Evolutionary conservation across 64 coral and sea anemone species (phyloP).

Genomic region (Trachythela sp.): DNA sequence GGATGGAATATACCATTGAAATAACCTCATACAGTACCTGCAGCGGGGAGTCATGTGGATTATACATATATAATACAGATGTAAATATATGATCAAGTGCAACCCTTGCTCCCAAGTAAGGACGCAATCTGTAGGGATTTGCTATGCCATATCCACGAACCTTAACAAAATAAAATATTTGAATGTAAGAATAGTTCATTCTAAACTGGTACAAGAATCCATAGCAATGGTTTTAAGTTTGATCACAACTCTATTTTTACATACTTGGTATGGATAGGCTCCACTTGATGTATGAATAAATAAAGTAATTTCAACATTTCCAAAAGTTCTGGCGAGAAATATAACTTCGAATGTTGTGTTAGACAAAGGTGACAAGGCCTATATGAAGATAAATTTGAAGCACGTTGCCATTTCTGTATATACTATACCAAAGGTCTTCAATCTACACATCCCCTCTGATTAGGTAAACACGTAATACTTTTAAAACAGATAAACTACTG

Average conservation of each 20-base stretch:
- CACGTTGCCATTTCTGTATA: neutral
- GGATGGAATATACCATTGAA: no score
- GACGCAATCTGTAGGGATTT: constrained; percentile 98
- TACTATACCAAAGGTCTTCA: neutral
- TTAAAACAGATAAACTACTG: no score
- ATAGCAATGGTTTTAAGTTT: neutral
- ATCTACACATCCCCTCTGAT: neutral
- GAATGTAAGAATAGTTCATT: neutral
- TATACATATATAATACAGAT: constrained; percentile 95
- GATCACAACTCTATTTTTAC: neutral
- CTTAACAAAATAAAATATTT: constrained; percentile 25
- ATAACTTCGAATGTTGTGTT: constrained; percentile 99
- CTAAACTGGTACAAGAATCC: neutral
- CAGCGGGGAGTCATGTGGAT: constrained; percentile 73
- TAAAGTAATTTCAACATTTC: constrained; percentile 98
- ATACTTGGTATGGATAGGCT: constrained; percentile 98
- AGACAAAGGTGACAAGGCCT: constrained; percentile 80
- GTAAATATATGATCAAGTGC: constrained; percentile 85
- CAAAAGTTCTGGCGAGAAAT: constrained; percentile 93
- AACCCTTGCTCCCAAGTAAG: constrained; percentile 92
- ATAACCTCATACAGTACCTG: constrained; percentile 47
- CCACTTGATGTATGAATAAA: constrained; percentile 99
- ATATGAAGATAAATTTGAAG: neutral
- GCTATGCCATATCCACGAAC: constrained; percentile 87
- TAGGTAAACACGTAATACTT: no score